These are phyloP conservation scores for Dendrocincla tyrannina DNA, from an alignment of 2,797 vertebrate species.

Conservation along the genomic window DNA sequence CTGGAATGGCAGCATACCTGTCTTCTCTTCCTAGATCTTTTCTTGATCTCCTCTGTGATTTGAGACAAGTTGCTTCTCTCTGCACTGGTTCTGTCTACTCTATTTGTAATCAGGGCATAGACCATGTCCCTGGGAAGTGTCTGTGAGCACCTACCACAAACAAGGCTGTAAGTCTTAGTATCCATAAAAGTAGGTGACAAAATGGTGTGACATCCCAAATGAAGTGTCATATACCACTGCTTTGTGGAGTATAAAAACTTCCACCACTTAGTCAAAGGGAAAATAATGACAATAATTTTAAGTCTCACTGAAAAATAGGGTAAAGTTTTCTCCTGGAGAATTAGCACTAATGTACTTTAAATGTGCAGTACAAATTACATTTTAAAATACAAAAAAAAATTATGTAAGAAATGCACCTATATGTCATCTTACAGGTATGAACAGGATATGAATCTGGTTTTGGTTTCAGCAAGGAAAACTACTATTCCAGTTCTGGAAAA, in stretches of 20 bases:
- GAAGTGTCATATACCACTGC: neutral
- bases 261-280: neutral
- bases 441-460: neutral
- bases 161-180: neutral
- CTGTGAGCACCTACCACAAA: neutral
- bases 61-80: neutral
- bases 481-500: neutral
- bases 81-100: slow-evolving; percentile 1
- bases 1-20: neutral
- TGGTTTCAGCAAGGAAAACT: neutral
- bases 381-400: neutral
- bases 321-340: neutral
- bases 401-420: neutral
- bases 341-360: neutral
- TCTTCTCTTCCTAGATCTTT: neutral
- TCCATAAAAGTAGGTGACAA: neutral
- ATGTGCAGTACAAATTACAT: neutral
- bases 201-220: neutral
- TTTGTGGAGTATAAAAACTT: neutral
- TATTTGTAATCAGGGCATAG: neutral
- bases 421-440: neutral
- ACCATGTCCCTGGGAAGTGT: neutral
- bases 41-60: neutral
- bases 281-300: neutral
- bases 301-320: neutral